Evolutionary conservation across 1,140 invertebrate genomes (phyloP), one percentile per base, ranked within the genome.

Genomic region (Conopomorpha cramerella): DNA sequence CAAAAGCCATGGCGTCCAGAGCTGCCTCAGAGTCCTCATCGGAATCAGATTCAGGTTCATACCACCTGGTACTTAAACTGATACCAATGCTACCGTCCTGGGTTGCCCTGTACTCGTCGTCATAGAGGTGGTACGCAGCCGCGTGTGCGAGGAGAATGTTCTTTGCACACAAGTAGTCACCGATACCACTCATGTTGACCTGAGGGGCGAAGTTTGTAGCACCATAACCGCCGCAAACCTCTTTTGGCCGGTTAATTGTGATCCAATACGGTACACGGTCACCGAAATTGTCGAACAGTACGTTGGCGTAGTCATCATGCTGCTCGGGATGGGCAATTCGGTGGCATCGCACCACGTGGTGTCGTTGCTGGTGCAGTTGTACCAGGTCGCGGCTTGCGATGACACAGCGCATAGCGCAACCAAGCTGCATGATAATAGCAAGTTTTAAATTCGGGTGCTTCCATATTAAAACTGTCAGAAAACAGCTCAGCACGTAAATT

Each of bases 161-260:
- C 38, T 84, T 81, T 0, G 56, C 65, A 40, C 82, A 84, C 3
- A 76, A 14, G 30, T 81, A 83, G 23, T 70, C 67, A 0, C 58
- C 80, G 1, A 66, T 38, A 12, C 51, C 64, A 10, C 51, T 53
- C 7, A 51, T 36, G 13, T 62, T 54, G 1, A 66, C 4, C 0
- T 4, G 55, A 0, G 77, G 77, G 1, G 76, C 72, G 46, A 72
- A 62, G 12, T 54, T 57, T 35, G 61, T 62, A 7, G 50, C 50
- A 10, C 74, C 71, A 51, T 84, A 85, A 10, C 78, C 79, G 13
- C 68, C 53, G 31, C 81, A 82, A 4, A 79, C 54, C 29, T 80
- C 71, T 49, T 71, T 70, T 1, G 84, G 83, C 55, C 87, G 84
- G 49, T 86, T 86, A 27, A 87, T 72, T 0, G 86, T 87, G 1